Evolutionary conservation across 2,888 invertebrate genomes (phyloP).

Genomic region (Steromphala cineraria): DNA sequence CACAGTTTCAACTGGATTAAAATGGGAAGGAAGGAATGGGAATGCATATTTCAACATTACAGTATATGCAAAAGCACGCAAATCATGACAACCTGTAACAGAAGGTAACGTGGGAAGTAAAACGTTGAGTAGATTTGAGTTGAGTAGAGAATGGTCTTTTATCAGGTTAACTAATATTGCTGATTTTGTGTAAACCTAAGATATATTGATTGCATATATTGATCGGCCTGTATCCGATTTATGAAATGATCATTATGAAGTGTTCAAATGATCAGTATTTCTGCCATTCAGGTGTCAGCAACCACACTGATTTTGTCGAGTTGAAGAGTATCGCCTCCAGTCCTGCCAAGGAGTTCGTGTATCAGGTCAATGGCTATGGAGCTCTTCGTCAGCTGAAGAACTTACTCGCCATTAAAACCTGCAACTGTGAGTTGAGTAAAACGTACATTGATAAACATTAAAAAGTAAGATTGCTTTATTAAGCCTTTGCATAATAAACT

Average conservation of each 20-base stretch:
- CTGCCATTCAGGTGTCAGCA: background rate
- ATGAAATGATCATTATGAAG: no score
- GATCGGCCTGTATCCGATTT: no score
- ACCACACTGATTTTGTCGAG: slow-evolving; percentile 32
- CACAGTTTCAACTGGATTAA: no score
- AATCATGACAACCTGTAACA: background rate
- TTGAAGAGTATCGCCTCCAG: slow-evolving; percentile 37
- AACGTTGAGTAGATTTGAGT: no score
- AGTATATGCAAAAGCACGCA: background rate
- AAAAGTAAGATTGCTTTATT: no score
- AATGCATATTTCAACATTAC: background rate
- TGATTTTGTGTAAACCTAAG: no score
- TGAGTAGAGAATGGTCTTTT: no score
- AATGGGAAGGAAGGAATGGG: background rate
- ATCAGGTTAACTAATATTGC: no score
- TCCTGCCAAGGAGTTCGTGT: slow-evolving; percentile 33
- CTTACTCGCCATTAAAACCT: slow-evolving; percentile 42
- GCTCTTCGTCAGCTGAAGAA: slow-evolving; percentile 38
- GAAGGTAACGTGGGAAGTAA: background rate
- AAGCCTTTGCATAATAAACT: no score
- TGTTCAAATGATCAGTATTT: no score
- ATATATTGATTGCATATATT: no score
- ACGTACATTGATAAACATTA: no score
- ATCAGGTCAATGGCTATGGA: slow-evolving; percentile 38
- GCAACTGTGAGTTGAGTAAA: slow-evolving; percentile 31